Conservation (phyloP, 2,113 vertebrate genomes). For the Piaya cayana region DNA sequence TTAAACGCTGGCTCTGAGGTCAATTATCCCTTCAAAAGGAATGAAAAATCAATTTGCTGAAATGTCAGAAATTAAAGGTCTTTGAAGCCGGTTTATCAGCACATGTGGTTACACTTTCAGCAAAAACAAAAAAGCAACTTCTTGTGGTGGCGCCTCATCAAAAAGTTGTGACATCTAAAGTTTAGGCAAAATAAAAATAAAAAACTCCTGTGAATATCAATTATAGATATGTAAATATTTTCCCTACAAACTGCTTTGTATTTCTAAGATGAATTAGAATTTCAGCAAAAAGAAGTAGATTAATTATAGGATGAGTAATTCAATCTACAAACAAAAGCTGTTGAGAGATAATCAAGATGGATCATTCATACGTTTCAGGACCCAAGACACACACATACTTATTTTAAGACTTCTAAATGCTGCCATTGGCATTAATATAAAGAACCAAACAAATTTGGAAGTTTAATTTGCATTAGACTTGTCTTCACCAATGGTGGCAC, state of each 20-base stretch:
- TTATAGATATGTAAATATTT: not conserved
- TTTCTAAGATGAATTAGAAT: slow-evolving; percentile 4
- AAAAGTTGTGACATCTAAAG: not conserved
- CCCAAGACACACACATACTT: not conserved
- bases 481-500: not conserved
- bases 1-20: slow-evolving; percentile 42
- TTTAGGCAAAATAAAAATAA: not conserved
- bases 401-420: not conserved
- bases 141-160: not conserved
- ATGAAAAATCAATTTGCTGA: slow-evolving; percentile 56
- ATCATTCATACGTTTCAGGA: not conserved
- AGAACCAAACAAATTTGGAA: not conserved
- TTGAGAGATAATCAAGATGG: not conserved
- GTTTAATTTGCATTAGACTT: not conserved
- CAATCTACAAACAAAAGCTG: not conserved
- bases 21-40: slow-evolving; percentile 59
- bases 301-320: slow-evolving; percentile 10
- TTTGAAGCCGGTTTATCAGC: slow-evolving; percentile 51
- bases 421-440: not conserved
- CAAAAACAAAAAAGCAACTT: not conserved
- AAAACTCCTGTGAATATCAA: not conserved
- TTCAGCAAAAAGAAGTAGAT: not conserved
- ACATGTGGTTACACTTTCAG: not conserved
- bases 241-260: not conserved
- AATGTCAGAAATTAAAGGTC: slow-evolving; percentile 32